Percentiles rank a stretch among this genome's conserved stretches.
phyloP scores from a whole-genome alignment of 2,797 vertebrate genomes.

The Caiman crocodilus region DNA sequence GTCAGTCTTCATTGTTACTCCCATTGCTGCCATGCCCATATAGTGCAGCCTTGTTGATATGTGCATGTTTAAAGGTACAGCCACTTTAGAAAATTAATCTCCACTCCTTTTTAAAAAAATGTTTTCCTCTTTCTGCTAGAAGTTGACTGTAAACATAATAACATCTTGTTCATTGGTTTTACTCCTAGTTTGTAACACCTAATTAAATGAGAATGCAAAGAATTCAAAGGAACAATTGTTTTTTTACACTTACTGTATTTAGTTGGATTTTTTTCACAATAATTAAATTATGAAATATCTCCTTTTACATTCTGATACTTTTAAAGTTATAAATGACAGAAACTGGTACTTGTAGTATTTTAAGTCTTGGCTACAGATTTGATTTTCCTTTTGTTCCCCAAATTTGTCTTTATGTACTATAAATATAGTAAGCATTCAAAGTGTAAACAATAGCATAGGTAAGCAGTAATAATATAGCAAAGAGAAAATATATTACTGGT shows the following conservation, averaged over 20 bases:
- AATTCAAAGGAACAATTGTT: not conserved
- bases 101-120: not conserved
- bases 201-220: not conserved
- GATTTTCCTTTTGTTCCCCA: not conserved
- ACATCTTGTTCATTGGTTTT: not conserved
- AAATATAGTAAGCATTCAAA: not conserved
- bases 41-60: not conserved
- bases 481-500: not conserved
- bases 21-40: not conserved
- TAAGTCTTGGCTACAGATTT: not conserved
- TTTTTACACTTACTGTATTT: not conserved
- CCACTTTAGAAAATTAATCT: not conserved
- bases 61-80: not conserved
- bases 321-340: not conserved
- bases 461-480: not conserved
- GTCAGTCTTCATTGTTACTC: not conserved
- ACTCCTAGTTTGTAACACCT: not conserved
- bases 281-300: accelerated
- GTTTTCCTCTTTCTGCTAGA: not conserved
- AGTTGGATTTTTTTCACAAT: not conserved
- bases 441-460: not conserved
- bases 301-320: not conserved
- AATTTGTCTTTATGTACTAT: not conserved
- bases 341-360: not conserved
- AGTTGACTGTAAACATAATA: not conserved